Evolutionary conservation across 1,140 invertebrate species (phyloP), one percentile per base, ranked within the genome.

Genomic region (Habropoda laboriosa): DNA sequence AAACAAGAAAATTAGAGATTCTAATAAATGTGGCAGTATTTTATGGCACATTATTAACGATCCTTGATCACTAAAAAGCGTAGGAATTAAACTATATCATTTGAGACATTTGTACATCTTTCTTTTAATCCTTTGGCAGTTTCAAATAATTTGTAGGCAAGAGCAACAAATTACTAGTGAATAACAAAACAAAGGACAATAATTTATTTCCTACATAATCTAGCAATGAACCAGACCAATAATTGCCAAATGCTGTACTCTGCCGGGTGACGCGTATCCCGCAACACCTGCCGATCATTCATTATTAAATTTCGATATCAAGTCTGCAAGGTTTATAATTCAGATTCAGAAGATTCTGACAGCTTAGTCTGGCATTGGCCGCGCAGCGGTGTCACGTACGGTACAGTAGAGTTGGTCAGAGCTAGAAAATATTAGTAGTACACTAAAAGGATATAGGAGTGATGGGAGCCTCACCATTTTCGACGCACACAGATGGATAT

Each of bases 381-480:
- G 87, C 87, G 85, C 90, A 90, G 86, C 90, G 85, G 87, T 91
- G 90, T 81, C 90, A 92, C 90, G 87, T 89, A 83, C 87, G 81
- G 87, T 91, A 90, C 89, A 88, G 89, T 90, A 89, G 89, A 91
- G 89, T 92, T 87, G 89, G 78, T 91, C 90, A 91, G 86, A 92
- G 92, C 92, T 92, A 93, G 87, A 92, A 93, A 92, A 92, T 91
- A 91, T 91, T 91, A 89, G 87, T 86, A 86, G 85, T 91, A 92
- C 88, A 90, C 89, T 92, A 91, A 92, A 89, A 91, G 89, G 88
- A 90, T 89, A 91, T 90, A 91, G 90, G 91, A 92, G 85, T 92
- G 88, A 90, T 92, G 90, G 88, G 92, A 92, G 86, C 90, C 92
- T 93, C 92, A 93, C 92, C 92, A 93, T 93, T 93, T 93, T 91